Evolutionary conservation across 2,797 vertebrate genomes (phyloP), one percentile per base, ranked within the genome.

Genomic region (Lindbergichthys nudifrons): DNA sequence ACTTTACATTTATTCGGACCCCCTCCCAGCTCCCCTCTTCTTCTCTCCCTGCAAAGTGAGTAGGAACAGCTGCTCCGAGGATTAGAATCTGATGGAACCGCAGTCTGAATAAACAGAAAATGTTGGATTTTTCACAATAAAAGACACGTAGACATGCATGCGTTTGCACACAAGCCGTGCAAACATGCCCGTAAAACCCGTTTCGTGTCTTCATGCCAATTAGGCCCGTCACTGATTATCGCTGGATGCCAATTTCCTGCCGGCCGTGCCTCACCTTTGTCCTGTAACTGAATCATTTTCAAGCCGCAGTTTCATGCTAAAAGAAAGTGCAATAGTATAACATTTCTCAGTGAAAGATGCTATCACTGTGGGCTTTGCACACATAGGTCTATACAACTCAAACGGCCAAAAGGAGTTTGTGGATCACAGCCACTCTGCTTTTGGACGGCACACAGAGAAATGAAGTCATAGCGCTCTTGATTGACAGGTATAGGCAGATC

Each of bases 21-120:
- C 5, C 10, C 45, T 2, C 11, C 8, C 32, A 0, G 23, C 2
- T 39, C n/a, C 30, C 4, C 53, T 12, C 47, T n/a, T 69, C 51
- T 14, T 67, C 56, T 86, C 79, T 87, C 88, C 87, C 92, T 92
- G 88, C 88, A 91, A 83, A 93, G 91, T 90, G 89, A 93, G 86
- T 92, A 91, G 79, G 87, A 94, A 86, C 93, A 94, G 92, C 93
- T 94, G 93, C 88, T 93, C 62, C 43, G 81, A 63, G 88, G 93
- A 93, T 95, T 93, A 89, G 89, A 92, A 93, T 90, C 82, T 79
- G 86, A 90, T 89, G 88, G 90, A 92, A 81, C 73, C 68, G 2
- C 75, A 87, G 84, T 92, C 86, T 92, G 89, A 91, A 89, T 85
- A 89, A 90, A 93, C 87, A 90, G 79, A 90, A 76, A 90, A 79